phyloP scores from a whole-genome alignment of 2,113 vertebrate species.

The Ciconia stormi region DNA sequence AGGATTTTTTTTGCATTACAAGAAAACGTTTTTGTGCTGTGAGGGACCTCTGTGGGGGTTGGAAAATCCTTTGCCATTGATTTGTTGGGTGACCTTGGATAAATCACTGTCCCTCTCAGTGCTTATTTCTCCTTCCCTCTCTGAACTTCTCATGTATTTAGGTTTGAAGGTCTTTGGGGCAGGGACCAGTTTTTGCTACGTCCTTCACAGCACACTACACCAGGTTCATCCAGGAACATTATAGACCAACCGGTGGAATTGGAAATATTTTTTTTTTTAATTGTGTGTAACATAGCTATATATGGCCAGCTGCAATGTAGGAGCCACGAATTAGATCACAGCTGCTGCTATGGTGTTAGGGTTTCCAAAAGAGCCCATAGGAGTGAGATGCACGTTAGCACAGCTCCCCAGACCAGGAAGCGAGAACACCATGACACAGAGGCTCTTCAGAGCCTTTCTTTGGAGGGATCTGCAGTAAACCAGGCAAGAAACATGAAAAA shows the following conservation, averaged over 20 bases:
- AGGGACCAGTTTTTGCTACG: not conserved
- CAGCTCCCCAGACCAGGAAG: not conserved
- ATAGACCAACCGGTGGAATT: not conserved
- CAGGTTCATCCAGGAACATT: not conserved
- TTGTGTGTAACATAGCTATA: not conserved
- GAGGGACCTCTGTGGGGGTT: not conserved
- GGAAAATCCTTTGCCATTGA: not conserved
- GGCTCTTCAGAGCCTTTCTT: not conserved
- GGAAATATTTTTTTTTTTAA: not conserved
- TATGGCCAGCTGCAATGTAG: not conserved
- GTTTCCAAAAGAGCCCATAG: not conserved
- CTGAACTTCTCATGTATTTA: not conserved
- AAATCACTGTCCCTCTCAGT: not conserved
- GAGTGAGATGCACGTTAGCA: not conserved
- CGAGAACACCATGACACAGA: not conserved
- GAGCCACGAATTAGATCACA: not conserved
- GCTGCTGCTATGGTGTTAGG: not conserved
- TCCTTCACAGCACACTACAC: not conserved
- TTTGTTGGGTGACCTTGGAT: not conserved
- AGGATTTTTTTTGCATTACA: constrained; percentile 20
- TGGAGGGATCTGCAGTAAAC: not conserved
- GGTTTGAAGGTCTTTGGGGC: not conserved
- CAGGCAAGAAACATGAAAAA: not conserved
- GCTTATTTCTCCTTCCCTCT: not conserved
- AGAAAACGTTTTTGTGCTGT: not conserved